Base-by-base conservation (phyloP, 2,113 vertebrate species). In the Chiloscyllium plagiosum region DNA sequence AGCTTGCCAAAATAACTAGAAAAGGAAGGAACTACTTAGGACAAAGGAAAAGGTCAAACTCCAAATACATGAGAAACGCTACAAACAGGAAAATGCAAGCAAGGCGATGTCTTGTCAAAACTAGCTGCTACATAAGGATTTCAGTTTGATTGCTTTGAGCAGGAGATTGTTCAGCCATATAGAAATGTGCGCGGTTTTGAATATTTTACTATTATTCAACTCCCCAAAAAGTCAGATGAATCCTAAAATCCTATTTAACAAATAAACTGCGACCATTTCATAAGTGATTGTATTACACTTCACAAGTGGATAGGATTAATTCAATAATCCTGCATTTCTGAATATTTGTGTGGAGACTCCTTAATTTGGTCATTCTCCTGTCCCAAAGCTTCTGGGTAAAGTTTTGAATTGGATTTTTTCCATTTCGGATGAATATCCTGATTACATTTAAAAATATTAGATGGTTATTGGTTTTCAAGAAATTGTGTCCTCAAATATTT, bases 1-100 rank as follows among this genome's bases (percentile, higher is more conserved):
- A 95, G 68, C 33, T 95, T 95, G 94, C 22, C 69, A 72, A 69
- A 52, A 69, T 33, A 72, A 29, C 93, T 52, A 42, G 69, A 72
- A 72, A 94, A 95, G 93, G 93, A 95, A 95, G 94, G 94, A 95
- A 76, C 94, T 95, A 72, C 52, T 95, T 33, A 95, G 94, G 24
- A 95, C 94, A 95, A 72, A 95, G 69, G 37, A 95, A 95, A 95
- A 95, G 94, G 94, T 95, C 69, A 95, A 37, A 42, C 2, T 42
- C 94, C 26, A 95, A 95, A 72, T 26, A 47, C 19, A 29, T 5
- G 29, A 95, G 94, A 52, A 76, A 95, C 50, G 26, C 42, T 72
- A 29, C 68, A 95, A 95, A 76, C 94, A 95, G 94, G 94, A 76
- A 95, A 95, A 17, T 95, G 94, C 42, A 69, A 95, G 37, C 29